Evolutionary conservation across 2,888 invertebrate species (phyloP).

Genomic region (Leptura quadrifasciata): DNA sequence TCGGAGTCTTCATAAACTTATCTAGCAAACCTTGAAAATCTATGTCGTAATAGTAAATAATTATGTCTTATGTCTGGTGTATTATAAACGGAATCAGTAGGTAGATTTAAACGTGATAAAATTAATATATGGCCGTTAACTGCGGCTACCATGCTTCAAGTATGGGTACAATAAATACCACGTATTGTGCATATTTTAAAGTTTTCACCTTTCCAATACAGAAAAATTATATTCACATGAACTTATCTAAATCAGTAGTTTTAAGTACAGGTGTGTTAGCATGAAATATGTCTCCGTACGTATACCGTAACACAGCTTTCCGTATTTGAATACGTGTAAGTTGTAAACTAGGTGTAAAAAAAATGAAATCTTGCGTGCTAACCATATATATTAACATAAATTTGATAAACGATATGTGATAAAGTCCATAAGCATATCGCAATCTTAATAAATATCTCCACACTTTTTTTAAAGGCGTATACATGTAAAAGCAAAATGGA

Average conservation of each 20-base stretch:
- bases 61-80: neutral
- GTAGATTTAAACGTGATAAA: neutral
- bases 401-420: slow-evolving; percentile 70
- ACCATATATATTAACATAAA: slow-evolving; percentile 68
- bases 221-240: slow-evolving; percentile 30
- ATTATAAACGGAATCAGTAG: neutral
- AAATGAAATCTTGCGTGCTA: slow-evolving; percentile 68
- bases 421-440: slow-evolving; percentile 68
- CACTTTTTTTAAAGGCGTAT: slow-evolving; percentile 55
- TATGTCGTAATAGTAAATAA: neutral
- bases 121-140: slow-evolving; percentile 10
- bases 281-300: slow-evolving; percentile 30
- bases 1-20: too few relatives aligned
- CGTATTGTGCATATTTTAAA: slow-evolving; percentile 22
- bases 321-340: slow-evolving; percentile 47
- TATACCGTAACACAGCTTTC: slow-evolving; percentile 14
- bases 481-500: slow-evolving; percentile 65
- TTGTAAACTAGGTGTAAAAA: slow-evolving; percentile 61
- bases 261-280: slow-evolving; percentile 35
- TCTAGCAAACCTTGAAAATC: neutral
- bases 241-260: slow-evolving; percentile 30
- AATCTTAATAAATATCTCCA: slow-evolving; percentile 70
- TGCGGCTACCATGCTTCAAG: neutral
- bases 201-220: slow-evolving; percentile 19
- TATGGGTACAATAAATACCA: slow-evolving; percentile 14